phyloP scores from a whole-genome alignment of 2,113 vertebrate species.

The Rhombomys opimus region DNA sequence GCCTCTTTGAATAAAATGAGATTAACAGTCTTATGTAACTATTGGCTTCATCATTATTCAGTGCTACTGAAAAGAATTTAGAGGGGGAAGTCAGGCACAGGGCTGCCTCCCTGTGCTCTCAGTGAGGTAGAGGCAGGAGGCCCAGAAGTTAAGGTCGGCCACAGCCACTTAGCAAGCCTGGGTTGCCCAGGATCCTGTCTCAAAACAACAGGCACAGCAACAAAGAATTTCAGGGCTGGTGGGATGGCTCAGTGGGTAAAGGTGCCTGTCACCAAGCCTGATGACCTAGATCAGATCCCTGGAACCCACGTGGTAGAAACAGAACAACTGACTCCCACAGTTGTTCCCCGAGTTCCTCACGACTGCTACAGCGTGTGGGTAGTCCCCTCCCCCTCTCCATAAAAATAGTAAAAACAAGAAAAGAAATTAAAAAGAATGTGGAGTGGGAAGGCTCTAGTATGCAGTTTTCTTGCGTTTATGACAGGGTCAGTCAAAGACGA shows the following conservation, averaged over 20 bases:
- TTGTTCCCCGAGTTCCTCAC: too few relatives aligned
- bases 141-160: not conserved
- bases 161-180: not conserved
- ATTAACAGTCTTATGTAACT: not conserved
- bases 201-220: not conserved
- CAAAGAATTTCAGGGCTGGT: not conserved
- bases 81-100: fast-evolving
- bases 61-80: not conserved
- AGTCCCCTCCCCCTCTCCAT: not conserved
- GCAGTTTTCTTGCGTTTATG: not conserved
- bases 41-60: not conserved
- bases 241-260: not conserved
- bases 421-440: not conserved
- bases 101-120: not conserved
- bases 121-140: not conserved
- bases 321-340: not conserved
- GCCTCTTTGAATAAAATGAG: constrained; percentile 26
- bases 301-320: too few relatives aligned
- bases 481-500: not conserved
- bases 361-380: too few relatives aligned
- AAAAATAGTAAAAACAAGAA: not conserved
- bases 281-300: not conserved
- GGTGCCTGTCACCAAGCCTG: not conserved
- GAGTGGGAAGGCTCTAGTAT: not conserved
- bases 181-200: not conserved